Conservation (phyloP, 2,113 vertebrate genomes). For the Mirza zaza region DNA sequence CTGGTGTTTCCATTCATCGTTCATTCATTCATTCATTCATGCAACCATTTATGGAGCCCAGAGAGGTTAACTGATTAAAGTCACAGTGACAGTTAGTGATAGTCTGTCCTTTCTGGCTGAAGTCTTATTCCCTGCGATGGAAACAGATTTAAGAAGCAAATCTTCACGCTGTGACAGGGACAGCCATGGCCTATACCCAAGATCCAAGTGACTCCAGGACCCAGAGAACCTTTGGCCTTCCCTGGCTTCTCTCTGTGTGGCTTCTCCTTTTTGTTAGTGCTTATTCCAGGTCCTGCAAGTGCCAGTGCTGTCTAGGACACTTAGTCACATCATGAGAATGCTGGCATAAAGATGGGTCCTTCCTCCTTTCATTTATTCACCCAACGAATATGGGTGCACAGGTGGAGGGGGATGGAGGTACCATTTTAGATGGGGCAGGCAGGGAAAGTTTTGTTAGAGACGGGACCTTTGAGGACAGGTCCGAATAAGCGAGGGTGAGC, state of each 20-base stretch:
- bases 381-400: accelerated
- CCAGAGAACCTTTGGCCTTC: not conserved
- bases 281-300: not conserved
- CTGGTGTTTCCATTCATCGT: not conserved
- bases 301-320: not conserved
- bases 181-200: not conserved
- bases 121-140: not conserved
- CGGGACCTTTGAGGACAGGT: not conserved
- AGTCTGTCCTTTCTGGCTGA: not conserved
- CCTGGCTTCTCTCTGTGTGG: not conserved
- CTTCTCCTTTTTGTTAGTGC: not conserved
- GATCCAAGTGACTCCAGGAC: not conserved
- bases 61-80: not conserved
- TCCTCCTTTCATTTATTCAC: not conserved
- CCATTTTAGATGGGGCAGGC: not conserved
- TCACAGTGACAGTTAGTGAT: not conserved
- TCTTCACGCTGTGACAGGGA: not conserved
- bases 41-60: not conserved
- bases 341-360: not conserved
- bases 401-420: not conserved
- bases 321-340: not conserved
- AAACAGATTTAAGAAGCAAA: not conserved
- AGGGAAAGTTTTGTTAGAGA: not conserved
- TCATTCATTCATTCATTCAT: not conserved
- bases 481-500: accelerated